These are phyloP conservation scores for Polypedilum pembai DNA, from an alignment of 1,140 invertebrate genomes.

Conservation along the genomic window DNA sequence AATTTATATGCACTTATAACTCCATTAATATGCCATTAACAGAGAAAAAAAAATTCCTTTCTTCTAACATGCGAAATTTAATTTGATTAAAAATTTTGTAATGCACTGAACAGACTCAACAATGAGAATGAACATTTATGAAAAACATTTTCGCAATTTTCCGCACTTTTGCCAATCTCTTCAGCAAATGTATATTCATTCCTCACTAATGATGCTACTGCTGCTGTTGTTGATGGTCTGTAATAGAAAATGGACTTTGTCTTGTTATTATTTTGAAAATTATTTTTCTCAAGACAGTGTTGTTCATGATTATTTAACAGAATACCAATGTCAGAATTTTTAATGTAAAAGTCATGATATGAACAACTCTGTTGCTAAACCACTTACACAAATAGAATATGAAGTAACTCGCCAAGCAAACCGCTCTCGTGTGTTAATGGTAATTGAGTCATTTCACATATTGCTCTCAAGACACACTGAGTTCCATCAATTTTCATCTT, in stretches of 20 bases:
- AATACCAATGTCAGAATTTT: too few relatives aligned
- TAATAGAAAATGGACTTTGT: background rate
- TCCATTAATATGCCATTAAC: too few relatives aligned
- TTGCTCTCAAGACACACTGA: background rate
- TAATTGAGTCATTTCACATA: background rate
- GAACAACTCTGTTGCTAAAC: background rate
- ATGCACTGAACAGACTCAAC: background rate
- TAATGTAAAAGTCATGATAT: background rate
- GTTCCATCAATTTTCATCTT: background rate
- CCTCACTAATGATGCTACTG: background rate
- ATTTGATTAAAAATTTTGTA: too few relatives aligned
- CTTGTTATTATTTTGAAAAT: background rate
- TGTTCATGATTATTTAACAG: background rate
- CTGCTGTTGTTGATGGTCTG: background rate
- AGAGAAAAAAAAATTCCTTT: too few relatives aligned
- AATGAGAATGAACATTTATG: background rate
- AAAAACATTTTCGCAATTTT: background rate
- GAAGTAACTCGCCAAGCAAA: background rate
- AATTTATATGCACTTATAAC: too few relatives aligned
- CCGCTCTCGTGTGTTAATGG: background rate
- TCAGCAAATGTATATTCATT: slow-evolving; percentile 15
- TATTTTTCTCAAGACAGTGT: background rate
- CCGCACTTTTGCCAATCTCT: background rate
- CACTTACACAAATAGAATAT: background rate
- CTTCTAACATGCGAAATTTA: too few relatives aligned